These are phyloP conservation scores for Pyrrhia umbra DNA, from an alignment of 2,888 invertebrate species.

Conservation along the genomic window DNA sequence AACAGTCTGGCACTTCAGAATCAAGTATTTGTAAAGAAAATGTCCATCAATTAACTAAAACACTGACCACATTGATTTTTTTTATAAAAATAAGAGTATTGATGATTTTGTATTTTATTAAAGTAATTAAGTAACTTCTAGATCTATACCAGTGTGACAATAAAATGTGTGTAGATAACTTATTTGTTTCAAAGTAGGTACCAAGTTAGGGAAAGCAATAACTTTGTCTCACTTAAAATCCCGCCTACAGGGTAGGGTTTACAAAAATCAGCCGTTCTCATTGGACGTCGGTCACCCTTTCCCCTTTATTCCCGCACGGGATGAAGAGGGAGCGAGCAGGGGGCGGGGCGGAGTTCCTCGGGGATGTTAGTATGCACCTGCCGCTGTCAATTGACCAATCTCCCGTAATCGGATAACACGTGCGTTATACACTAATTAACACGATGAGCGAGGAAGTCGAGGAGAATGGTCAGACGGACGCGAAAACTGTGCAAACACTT, in stretches of 20 bases:
- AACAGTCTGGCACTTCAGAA: too few species aligned
- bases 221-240: slow-evolving; percentile 56
- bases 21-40: too few species aligned
- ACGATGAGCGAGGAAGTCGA: slow-evolving; percentile 72
- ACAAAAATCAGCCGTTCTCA: slow-evolving; percentile 57
- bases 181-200: slow-evolving; percentile 6
- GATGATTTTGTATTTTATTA: too few species aligned
- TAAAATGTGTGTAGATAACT: neutral
- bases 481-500: slow-evolving; percentile 67
- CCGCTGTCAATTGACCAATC: slow-evolving; percentile 80
- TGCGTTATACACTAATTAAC: slow-evolving; percentile 51
- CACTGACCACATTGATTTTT: too few species aligned
- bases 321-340: slow-evolving; percentile 69
- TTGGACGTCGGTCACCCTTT: slow-evolving; percentile 76
- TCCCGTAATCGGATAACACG: slow-evolving; percentile 71
- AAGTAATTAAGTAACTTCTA: too few species aligned
- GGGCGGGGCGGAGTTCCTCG: slow-evolving; percentile 73
- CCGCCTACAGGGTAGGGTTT: slow-evolving; percentile 75
- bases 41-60: too few species aligned
- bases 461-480: slow-evolving; percentile 61
- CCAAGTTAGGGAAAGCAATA: slow-evolving; percentile 44
- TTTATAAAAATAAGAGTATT: too few species aligned
- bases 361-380: slow-evolving; percentile 78
- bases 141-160: too few species aligned
- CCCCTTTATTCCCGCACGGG: slow-evolving; percentile 66